These are phyloP conservation scores for Xestia ashworthii DNA, from an alignment of 2,888 invertebrate genomes.

Conservation along the genomic window DNA sequence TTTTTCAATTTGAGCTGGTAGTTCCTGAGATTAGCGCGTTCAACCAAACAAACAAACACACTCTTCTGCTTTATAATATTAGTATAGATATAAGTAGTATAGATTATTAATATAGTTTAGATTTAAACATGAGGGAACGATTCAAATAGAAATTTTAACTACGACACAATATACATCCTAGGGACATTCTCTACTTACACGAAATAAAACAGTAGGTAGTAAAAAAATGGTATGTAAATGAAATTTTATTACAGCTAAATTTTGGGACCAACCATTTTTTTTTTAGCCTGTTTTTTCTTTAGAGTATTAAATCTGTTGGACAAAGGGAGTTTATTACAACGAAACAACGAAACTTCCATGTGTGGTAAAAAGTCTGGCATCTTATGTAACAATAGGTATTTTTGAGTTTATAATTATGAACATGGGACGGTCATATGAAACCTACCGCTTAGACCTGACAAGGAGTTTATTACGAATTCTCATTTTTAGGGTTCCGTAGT, in stretches of 20 bases:
- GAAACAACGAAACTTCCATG: not conserved
- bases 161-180: not conserved
- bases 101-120: too few species aligned
- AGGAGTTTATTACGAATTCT: too few species aligned
- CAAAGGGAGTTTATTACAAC: not conserved
- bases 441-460: too few species aligned
- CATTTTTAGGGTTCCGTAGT: too few species aligned
- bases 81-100: too few species aligned
- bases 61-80: too few species aligned
- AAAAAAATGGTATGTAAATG: constrained; percentile 3
- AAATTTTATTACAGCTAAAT: constrained; percentile 1
- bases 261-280: too few species aligned
- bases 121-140: constrained; percentile 1
- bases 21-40: too few species aligned
- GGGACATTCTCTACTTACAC: not conserved
- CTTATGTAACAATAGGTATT: not conserved
- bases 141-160: constrained; percentile 3
- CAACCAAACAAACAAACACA: too few species aligned
- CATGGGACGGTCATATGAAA: too few species aligned
- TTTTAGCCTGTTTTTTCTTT: not conserved
- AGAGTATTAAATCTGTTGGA: not conserved
- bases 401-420: not conserved
- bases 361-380: not conserved
- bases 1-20: too few species aligned
- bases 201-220: not conserved